Percentiles rank a stretch among this genome's conserved stretches.
These are phyloP conservation scores for Sinocyclocheilus rhinocerous DNA, from an alignment of 2,113 vertebrate species.

Conservation along the genomic window DNA sequence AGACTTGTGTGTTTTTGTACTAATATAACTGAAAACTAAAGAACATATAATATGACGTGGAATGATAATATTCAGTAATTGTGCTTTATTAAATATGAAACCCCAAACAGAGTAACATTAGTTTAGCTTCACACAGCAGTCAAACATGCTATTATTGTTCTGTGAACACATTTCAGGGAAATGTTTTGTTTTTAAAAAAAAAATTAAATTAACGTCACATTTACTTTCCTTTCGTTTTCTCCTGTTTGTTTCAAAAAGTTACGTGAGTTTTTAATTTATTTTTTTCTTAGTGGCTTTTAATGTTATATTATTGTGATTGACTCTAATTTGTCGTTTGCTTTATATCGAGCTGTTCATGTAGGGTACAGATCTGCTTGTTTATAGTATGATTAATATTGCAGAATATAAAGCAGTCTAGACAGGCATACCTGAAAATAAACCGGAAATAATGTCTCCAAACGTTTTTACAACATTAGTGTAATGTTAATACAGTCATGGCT, in stretches of 20 bases:
- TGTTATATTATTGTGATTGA: background rate
- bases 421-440: background rate
- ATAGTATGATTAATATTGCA: background rate
- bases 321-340: background rate
- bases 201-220: background rate
- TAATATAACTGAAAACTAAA: background rate
- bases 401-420: background rate
- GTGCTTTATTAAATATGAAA: background rate
- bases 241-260: background rate
- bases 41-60: background rate
- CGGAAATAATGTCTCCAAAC: conserved; percentile 19
- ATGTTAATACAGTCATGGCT: background rate
- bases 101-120: background rate
- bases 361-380: background rate
- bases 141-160: conserved; percentile 2
- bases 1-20: background rate
- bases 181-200: background rate
- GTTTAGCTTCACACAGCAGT: background rate
- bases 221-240: background rate
- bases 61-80: background rate
- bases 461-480: background rate
- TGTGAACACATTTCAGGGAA: background rate
- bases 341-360: background rate
- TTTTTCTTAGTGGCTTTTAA: background rate
- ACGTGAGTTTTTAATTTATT: background rate